Conservation (phyloP, 2,888 invertebrate species). For the Oscheius onirici region DNA sequence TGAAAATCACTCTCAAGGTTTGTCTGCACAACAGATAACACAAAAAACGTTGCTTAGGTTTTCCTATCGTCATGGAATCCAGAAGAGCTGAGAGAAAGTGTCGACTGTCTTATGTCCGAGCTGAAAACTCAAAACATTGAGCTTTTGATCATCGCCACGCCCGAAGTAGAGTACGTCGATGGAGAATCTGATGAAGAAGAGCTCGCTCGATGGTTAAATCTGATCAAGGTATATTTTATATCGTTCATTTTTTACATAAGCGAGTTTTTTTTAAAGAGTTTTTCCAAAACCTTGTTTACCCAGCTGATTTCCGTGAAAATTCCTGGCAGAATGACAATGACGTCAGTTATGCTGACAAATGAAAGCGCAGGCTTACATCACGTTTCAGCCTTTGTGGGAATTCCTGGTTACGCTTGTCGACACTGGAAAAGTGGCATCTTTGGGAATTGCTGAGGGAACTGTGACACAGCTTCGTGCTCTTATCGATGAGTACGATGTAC, state of each 20-base stretch:
- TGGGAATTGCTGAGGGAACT: slow-evolving; percentile 69
- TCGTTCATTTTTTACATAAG: not conserved
- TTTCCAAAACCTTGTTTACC: not conserved
- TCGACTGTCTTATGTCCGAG: slow-evolving; percentile 45
- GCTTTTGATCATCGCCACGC: slow-evolving; percentile 67
- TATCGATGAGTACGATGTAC: slow-evolving; percentile 42
- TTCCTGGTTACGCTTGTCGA: slow-evolving; percentile 57
- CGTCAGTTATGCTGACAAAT: not conserved
- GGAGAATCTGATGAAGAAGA: slow-evolving; percentile 57
- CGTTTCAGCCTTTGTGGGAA: slow-evolving; percentile 54
- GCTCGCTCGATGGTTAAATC: slow-evolving; percentile 44
- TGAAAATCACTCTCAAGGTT: slow-evolving; percentile 70
- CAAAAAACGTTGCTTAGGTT: slow-evolving; percentile 36
- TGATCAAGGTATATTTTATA: slow-evolving; percentile 14
- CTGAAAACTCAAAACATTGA: slow-evolving; percentile 64
- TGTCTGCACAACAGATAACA: not conserved
- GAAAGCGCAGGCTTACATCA: not conserved
- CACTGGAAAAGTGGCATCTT: slow-evolving; percentile 55
- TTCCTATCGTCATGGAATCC: slow-evolving; percentile 56
- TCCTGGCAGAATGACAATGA: slow-evolving; percentile 2
- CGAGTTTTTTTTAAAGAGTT: not conserved
- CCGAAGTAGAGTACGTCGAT: slow-evolving; percentile 54
- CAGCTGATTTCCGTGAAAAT: not conserved
- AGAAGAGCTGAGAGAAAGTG: slow-evolving; percentile 58
- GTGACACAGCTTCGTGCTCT: slow-evolving; percentile 52